Conservation (phyloP, 2,888 invertebrate species). For the Agrotis puta region DNA sequence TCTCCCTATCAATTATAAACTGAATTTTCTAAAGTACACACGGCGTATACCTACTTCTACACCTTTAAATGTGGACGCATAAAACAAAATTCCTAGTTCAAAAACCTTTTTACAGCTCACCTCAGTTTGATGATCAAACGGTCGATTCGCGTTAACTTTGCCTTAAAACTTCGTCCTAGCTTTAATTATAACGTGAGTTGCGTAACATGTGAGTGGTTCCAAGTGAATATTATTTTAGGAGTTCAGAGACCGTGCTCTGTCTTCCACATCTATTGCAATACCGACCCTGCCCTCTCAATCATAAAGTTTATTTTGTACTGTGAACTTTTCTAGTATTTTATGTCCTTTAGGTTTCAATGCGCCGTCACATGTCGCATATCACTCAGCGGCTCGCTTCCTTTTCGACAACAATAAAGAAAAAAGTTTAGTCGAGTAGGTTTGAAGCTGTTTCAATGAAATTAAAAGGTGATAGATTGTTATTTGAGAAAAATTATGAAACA, state of each 20-base stretch:
- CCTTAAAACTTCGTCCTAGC: slow-evolving; percentile 83
- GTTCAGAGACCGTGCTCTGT: slow-evolving; percentile 84
- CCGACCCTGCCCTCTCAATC: slow-evolving; percentile 74
- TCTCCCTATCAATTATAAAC: background rate
- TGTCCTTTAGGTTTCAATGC: slow-evolving; percentile 73
- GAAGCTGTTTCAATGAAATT: slow-evolving; percentile 74
- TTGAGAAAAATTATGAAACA: slow-evolving; percentile 25
- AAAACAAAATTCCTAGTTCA: slow-evolving; percentile 25
- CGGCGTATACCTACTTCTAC: background rate
- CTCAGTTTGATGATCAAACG: slow-evolving; percentile 62
- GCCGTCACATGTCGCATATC: slow-evolving; percentile 89
- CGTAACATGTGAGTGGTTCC: slow-evolving; percentile 87
- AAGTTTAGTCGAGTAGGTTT: slow-evolving; percentile 70
- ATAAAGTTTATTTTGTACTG: slow-evolving; percentile 81
- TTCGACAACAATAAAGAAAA: slow-evolving; percentile 87
- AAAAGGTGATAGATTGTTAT: slow-evolving; percentile 70
- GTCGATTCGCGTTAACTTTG: slow-evolving; percentile 76
- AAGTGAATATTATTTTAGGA: slow-evolving; percentile 90
- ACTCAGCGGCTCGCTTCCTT: slow-evolving; percentile 88
- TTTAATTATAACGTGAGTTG: slow-evolving; percentile 88
- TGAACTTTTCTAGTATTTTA: slow-evolving; percentile 65
- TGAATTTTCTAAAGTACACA: background rate
- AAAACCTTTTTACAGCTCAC: slow-evolving; percentile 31
- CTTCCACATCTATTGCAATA: slow-evolving; percentile 66
- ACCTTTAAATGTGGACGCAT: slow-evolving; percentile 21